phyloP scores from a whole-genome alignment of 1,140 invertebrate species.

The Macrocentrus cingulum region DNA sequence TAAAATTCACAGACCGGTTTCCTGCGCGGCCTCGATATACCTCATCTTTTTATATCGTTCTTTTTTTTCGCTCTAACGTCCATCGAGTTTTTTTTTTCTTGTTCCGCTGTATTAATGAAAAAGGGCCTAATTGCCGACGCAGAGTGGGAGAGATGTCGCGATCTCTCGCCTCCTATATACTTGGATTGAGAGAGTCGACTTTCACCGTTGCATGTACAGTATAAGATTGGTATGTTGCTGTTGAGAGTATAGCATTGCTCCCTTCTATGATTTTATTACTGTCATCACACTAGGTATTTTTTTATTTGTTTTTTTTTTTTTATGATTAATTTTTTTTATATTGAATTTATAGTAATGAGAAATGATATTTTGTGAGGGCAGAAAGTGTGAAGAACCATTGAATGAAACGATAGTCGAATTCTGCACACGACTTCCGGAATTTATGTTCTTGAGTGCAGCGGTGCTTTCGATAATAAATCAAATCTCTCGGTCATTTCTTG shows the following conservation, averaged over 20 bases:
- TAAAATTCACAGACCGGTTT: background rate
- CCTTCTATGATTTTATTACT: background rate
- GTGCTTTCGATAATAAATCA: conserved; percentile 24
- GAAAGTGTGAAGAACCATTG: conserved; percentile 49
- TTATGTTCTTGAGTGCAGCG: conserved; percentile 17
- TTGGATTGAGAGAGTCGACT: conserved; percentile 34
- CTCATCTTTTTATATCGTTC: background rate
- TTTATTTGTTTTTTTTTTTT: conserved; percentile 29
- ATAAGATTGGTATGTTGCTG: background rate
- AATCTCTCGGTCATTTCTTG: conserved; percentile 2
- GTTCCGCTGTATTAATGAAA: no score
- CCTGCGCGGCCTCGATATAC: no score
- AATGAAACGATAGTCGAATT: conserved; percentile 44
- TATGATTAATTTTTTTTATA: no score
- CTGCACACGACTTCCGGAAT: conserved; percentile 44
- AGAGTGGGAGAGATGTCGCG: background rate
- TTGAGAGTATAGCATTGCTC: conserved; percentile 2
- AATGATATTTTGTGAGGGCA: conserved; percentile 25
- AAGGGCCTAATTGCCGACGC: no score
- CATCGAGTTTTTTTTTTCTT: no score
- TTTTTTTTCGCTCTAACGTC: background rate
- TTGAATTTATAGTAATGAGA: no score
- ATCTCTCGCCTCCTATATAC: background rate
- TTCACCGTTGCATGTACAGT: conserved; percentile 44
- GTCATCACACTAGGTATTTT: background rate